Evolutionary conservation across 2,888 invertebrate genomes (phyloP).

Genomic region (Pristionchus arcanus): DNA sequence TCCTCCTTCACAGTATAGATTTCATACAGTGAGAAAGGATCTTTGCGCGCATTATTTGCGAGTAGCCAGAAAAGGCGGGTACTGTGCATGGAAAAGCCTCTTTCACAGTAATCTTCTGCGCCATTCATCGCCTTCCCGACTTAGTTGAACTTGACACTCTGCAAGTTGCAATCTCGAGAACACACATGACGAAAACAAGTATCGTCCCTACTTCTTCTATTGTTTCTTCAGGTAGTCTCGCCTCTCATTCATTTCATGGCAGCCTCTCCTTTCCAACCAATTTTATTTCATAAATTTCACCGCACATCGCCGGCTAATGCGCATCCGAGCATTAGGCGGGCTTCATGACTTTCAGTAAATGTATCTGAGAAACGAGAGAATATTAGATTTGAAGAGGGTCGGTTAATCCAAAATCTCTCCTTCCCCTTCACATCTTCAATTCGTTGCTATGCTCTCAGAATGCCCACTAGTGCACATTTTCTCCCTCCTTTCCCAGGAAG

Average conservation of each 20-base stretch:
- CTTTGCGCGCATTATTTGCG: conserved; percentile 23
- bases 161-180: background rate
- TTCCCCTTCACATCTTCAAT: background rate
- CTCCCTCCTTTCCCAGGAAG: background rate
- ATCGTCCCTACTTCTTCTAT: background rate
- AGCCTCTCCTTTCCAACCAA: no score
- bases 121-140: background rate
- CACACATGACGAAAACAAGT: conserved; percentile 14
- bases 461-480: conserved; percentile 14
- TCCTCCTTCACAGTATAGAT: conserved; percentile 30
- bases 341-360: background rate
- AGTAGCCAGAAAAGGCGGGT: conserved; percentile 28
- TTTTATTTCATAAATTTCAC: no score
- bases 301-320: background rate
- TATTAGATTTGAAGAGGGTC: background rate
- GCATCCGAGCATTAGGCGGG: background rate
- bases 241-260: no score
- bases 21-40: conserved; percentile 30
- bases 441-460: conserved; percentile 19
- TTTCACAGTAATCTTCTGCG: conserved; percentile 1
- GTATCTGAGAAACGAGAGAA: background rate
- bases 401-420: background rate
- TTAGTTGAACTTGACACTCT: conserved; percentile 3
- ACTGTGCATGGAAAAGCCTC: conserved; percentile 20
- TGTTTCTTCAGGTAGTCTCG: no score